phyloP scores from a whole-genome alignment of 2,797 vertebrate genomes.

The Spatula versicolor region DNA sequence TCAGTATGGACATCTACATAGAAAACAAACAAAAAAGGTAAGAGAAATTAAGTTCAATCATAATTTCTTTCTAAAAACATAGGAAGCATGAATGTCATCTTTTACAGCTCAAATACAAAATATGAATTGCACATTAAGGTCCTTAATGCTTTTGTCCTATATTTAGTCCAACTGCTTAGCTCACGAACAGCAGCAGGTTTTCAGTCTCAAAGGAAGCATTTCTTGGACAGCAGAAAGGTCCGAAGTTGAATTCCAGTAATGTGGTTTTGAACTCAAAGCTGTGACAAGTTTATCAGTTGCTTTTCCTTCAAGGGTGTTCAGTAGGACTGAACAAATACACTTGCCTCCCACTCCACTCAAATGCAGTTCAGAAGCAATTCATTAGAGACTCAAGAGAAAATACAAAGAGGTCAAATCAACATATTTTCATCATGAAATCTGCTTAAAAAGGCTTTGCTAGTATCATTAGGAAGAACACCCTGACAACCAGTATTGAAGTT shows the following conservation, averaged over 20 bases:
- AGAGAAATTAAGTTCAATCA: background rate
- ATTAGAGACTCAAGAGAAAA: background rate
- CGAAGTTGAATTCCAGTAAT: background rate
- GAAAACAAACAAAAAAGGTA: background rate
- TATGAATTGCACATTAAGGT: background rate
- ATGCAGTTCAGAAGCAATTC: background rate
- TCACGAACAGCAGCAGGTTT: background rate
- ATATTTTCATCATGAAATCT: background rate
- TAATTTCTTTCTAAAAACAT: background rate
- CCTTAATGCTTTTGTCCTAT: background rate
- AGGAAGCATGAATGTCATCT: background rate
- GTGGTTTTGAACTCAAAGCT: background rate
- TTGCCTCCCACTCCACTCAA: background rate
- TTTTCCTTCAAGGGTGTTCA: background rate
- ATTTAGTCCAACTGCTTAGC: background rate
- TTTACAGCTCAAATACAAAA: background rate
- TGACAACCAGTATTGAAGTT: background rate
- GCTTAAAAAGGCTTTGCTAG: background rate
- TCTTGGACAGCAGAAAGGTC: background rate
- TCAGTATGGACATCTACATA: conserved; percentile 91
- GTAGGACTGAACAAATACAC: background rate
- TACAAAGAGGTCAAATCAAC: background rate
- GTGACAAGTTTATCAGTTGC: background rate
- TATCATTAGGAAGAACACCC: background rate
- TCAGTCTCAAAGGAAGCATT: background rate